A percentile compares a stretch with the other conserved stretches of the same genome.
phyloP scores from a whole-genome alignment of 2,888 invertebrate species.

The Metallyticus violacea region DNA sequence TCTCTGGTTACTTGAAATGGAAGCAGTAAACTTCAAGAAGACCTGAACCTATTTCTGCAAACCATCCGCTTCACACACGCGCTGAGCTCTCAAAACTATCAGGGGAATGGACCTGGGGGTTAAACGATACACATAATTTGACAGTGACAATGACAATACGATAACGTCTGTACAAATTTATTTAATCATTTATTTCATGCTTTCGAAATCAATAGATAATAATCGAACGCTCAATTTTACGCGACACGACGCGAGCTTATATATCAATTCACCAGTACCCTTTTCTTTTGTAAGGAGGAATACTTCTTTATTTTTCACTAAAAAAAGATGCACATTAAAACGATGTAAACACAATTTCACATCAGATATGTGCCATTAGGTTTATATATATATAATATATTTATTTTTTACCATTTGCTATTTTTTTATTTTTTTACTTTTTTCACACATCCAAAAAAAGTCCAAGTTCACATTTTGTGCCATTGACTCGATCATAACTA shows the following conservation, averaged over 20 bases:
- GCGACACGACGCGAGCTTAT: neutral
- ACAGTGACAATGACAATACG: slow-evolving; percentile 24
- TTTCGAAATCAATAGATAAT: slow-evolving; percentile 11
- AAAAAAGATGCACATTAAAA: slow-evolving; percentile 25
- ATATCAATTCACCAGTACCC: neutral
- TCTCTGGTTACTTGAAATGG: neutral
- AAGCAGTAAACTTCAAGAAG: neutral
- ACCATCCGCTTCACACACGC: neutral
- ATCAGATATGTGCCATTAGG: slow-evolving; percentile 24
- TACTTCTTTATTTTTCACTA: slow-evolving; percentile 5
- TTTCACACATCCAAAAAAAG: slow-evolving; percentile 16
- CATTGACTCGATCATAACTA: slow-evolving; percentile 9
- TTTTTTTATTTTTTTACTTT: neutral
- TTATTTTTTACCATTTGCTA: neutral
- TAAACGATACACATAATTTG: slow-evolving; percentile 23
- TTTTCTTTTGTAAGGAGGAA: neutral
- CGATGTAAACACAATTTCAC: slow-evolving; percentile 22
- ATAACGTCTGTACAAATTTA: slow-evolving; percentile 23
- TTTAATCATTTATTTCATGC: neutral
- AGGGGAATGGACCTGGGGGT: neutral
- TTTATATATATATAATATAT: neutral
- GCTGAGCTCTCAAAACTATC: neutral
- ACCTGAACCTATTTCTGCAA: neutral
- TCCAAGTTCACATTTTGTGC: slow-evolving; percentile 23
- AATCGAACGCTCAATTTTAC: neutral